phyloP scores from a whole-genome alignment of 2,113 vertebrate species.

The Xiphophorus couchianus region DNA sequence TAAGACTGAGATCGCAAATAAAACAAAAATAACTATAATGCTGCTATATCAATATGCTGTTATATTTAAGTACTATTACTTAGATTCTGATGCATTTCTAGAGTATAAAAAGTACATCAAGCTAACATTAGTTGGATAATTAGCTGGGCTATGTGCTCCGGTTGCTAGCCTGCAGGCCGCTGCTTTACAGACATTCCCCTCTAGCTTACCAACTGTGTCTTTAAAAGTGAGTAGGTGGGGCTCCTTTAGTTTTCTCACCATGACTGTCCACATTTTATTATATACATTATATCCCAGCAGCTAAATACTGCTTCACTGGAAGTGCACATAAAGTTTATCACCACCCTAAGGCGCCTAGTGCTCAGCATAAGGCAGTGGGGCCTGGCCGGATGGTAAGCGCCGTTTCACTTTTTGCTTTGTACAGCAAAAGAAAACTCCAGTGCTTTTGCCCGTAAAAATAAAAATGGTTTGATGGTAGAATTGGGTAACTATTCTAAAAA shows the following conservation, averaged over 20 bases:
- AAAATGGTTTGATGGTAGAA: too few relatives aligned
- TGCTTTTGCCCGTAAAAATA: too few relatives aligned
- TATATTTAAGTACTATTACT: background rate
- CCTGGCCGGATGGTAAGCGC: background rate
- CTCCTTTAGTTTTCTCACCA: background rate
- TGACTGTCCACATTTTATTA: background rate
- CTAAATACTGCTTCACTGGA: background rate
- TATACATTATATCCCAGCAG: background rate
- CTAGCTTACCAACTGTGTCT: background rate
- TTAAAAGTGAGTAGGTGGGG: background rate
- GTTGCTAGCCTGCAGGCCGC: background rate
- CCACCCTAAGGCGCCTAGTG: background rate
- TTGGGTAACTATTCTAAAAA: too few relatives aligned
- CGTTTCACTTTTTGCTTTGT: background rate
- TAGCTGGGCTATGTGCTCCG: background rate
- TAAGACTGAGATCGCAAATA: background rate
- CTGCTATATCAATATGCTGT: background rate
- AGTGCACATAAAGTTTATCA: background rate
- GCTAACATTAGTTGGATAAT: background rate
- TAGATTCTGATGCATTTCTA: background rate
- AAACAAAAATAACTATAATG: background rate
- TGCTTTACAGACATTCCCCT: background rate
- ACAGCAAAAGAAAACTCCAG: background rate
- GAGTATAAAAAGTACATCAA: background rate
- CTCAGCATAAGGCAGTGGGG: background rate